Evolutionary conservation across 2,888 invertebrate species (phyloP), one percentile per base, ranked within the genome.

Genomic region (Pterobdella sp.): DNA sequence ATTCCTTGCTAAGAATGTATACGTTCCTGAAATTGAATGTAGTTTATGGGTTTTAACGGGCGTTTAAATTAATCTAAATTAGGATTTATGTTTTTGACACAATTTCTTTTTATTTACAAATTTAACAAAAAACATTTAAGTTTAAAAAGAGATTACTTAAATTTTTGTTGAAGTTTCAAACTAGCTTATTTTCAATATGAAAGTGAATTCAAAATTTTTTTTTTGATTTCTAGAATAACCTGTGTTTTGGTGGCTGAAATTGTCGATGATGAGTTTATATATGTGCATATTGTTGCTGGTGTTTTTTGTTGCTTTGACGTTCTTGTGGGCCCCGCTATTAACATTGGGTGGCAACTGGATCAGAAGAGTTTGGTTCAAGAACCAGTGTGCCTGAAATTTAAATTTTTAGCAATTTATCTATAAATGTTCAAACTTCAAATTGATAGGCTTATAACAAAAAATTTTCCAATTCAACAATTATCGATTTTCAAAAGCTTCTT

Each of bases 1-100:
- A 37, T 71, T 71, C 63, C 60, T 71, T 60, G 71, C 71, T 14
- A 71, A n/a, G 4, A 71, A 63, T 29, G 71, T 71, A 63, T 71
- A 71, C 35, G 3, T 56, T 1, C 71, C 71, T 56, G 60, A 26
- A 26, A n/a, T n/a, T n/a, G n/a, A n/a, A n/a, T n/a, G n/a, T n/a
- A n/a, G n/a, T n/a, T n/a, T n/a, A n/a, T n/a, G n/a, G n/a, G n/a
- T n/a, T n/a, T n/a, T n/a, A n/a, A n/a, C n/a, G n/a, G n/a, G n/a
- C n/a, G n/a, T n/a, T n/a, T n/a, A n/a, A n/a, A n/a, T n/a, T n/a
- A n/a, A n/a, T n/a, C n/a, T n/a, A n/a, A n/a, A n/a, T n/a, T n/a
- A n/a, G n/a, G n/a, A n/a, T n/a, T n/a, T n/a, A n/a, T n/a, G n/a
- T n/a, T n/a, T n/a, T n/a, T n/a, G n/a, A n/a, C n/a, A n/a, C n/a